These are phyloP conservation scores for Caenorhabditis angaria DNA, from an alignment of 2,888 invertebrate genomes.

Conservation along the genomic window DNA sequence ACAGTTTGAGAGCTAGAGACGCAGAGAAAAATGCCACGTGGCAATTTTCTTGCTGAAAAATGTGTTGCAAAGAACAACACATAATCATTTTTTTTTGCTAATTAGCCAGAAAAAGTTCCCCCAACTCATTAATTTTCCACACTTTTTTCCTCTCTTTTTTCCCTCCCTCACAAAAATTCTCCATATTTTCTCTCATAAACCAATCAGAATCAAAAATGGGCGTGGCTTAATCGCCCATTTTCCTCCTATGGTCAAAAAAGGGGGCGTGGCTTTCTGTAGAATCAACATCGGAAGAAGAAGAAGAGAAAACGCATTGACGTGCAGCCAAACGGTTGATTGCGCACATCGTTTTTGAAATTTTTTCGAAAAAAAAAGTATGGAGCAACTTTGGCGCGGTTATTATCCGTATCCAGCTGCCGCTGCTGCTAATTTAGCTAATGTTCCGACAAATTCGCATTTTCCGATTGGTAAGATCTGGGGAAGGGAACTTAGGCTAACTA, in stretches of 20 bases:
- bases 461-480: background rate
- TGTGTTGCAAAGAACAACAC: no score
- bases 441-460: background rate
- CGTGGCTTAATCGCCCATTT: background rate
- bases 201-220: background rate
- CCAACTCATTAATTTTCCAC: no score
- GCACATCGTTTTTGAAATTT: background rate
- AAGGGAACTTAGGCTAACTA: background rate
- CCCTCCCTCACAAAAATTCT: no score
- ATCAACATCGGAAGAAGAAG: background rate
- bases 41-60: no score
- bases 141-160: no score
- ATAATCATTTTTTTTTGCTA: no score
- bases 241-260: background rate
- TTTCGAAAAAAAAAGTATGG: constrained; percentile 14
- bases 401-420: constrained; percentile 15
- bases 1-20: no score
- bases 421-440: background rate
- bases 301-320: constrained; percentile 30
- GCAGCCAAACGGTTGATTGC: constrained; percentile 48
- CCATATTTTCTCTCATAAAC: no score
- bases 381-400: constrained; percentile 38
- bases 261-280: constrained; percentile 21
- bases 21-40: no score
- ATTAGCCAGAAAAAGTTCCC: no score